Percentiles rank a stretch among this genome's conserved stretches.
phyloP scores from a whole-genome alignment of 2,797 vertebrate genomes.

The Anguilla megastoma region DNA sequence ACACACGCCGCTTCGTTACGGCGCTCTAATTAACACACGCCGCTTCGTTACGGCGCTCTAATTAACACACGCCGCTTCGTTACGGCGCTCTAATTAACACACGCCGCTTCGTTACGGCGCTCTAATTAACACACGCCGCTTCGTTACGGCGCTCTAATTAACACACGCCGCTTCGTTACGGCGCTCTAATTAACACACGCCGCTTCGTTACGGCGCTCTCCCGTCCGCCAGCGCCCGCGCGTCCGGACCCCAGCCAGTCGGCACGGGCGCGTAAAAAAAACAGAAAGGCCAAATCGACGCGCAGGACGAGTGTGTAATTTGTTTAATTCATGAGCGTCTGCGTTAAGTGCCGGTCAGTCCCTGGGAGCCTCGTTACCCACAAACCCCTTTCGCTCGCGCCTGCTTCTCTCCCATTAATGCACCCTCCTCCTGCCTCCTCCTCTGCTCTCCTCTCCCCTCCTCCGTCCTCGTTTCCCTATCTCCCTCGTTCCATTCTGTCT shows the following conservation, averaged over 20 bases:
- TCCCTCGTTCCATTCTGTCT: conserved; percentile 47
- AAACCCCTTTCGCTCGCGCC: neutral
- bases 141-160: conserved; percentile 61
- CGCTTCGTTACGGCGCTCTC: conserved; percentile 60
- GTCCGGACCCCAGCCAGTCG: neutral
- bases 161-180: conserved; percentile 67
- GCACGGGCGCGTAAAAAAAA: neutral
- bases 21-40: conserved; percentile 64
- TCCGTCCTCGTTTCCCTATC: conserved; percentile 34
- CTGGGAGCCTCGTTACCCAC: conserved; percentile 41
- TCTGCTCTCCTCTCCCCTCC: neutral
- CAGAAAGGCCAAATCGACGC: conserved; percentile 55
- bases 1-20: conserved; percentile 67
- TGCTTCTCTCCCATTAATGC: neutral
- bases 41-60: conserved; percentile 60
- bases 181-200: conserved; percentile 72
- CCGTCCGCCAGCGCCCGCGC: neutral
- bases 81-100: conserved; percentile 63
- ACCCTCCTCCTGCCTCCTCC: too few species aligned
- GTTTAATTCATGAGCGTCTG: conserved; percentile 75
- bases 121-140: conserved; percentile 67
- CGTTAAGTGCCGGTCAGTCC: conserved; percentile 70
- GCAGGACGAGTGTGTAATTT: conserved; percentile 71
- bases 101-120: conserved; percentile 64
- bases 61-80: conserved; percentile 69